Evolutionary conservation across 2,797 vertebrate species (phyloP), one percentile per base, ranked within the genome.

Genomic region (Hypotaenidia philippensis): DNA sequence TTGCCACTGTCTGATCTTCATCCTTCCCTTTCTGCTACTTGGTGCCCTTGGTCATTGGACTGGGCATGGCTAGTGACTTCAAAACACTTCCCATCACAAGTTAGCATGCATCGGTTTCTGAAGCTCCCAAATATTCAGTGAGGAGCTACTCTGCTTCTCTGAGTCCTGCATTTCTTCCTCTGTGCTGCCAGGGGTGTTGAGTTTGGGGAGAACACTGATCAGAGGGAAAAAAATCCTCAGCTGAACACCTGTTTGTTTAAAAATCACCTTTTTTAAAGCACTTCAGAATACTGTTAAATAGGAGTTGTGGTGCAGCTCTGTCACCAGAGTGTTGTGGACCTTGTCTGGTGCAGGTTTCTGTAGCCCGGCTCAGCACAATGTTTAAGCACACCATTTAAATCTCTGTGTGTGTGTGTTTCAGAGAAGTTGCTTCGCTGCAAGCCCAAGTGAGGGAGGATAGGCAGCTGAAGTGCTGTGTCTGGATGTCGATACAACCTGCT

Each of bases 281-380:
- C 29, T 60, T 76, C 5, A 38, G 14, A 53, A 21, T 5, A 1
- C 18, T 41, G 10, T 23, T 59, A 45, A 57, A 31, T 18, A 29
- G 38, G 40, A 61, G 41, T 41, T 61, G 45, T 59, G 29, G 25
- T 20, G 9, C 25, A 71, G 50, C 38, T 72, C 34, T 5, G 2
- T 15, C 29, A 21, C 10, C 2, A 0, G 13, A 27, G 12, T 8
- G 10, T 2, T 74, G 20, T 49, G 44, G 18, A 36, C 36, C 14
- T 44, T 5, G 18, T 19, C 41, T 18, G 41, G 41, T 63, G 26
- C 6, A 2, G 47, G 47, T 20, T 65, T 52, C 44, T 84, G 32
- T 49, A 77, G 71, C n/a, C 29, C 31, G 15, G 9, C 14, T 63
- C 66, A 79, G 50, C 27, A 29, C 15, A 56, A 40, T 1, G 3